These are phyloP conservation scores for Zoanthus gigantus DNA, from an alignment of 92 coral and sea anemone species.

Conservation along the genomic window DNA sequence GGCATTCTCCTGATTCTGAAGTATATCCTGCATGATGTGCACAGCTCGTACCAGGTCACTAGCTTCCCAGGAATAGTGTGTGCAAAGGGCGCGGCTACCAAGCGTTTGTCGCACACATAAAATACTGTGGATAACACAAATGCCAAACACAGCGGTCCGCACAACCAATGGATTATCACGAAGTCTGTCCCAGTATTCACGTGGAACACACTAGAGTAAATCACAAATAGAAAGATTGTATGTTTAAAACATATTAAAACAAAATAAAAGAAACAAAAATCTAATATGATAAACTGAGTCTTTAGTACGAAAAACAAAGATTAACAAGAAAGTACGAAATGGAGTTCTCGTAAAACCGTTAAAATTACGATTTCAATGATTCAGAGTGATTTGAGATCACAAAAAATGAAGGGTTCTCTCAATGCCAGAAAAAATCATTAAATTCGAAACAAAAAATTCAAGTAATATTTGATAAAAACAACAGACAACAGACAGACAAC, in stretches of 20 bases:
- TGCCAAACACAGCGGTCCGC: slow-evolving; percentile 89
- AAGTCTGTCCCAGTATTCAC: slow-evolving; percentile 82
- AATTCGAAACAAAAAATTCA: too few species aligned
- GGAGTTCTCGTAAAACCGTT: too few species aligned
- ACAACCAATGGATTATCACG: slow-evolving; percentile 84
- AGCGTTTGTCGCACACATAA: slow-evolving; percentile 86
- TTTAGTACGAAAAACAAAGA: too few species aligned
- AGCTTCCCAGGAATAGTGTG: slow-evolving; percentile 79
- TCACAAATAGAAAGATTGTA: neutral
- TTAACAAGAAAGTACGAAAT: too few species aligned
- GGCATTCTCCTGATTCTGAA: slow-evolving; percentile 57
- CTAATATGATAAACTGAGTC: too few species aligned
- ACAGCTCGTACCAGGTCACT: slow-evolving; percentile 83
- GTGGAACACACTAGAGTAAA: slow-evolving; percentile 65
- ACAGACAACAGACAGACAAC: too few species aligned
- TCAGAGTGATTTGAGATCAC: too few species aligned
- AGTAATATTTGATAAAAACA: too few species aligned
- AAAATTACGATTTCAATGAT: too few species aligned
- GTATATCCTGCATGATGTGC: slow-evolving; percentile 71
- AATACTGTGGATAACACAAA: slow-evolving; percentile 87
- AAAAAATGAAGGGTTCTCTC: too few species aligned
- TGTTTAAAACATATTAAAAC: neutral
- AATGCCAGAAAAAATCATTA: too few species aligned
- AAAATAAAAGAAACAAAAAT: neutral
- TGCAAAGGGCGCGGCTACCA: slow-evolving; percentile 90